A percentile compares a stretch with the other conserved stretches of the same genome.
phyloP scores from a whole-genome alignment of 2,113 vertebrate species.

The Phalacrocorax pelagicus region DNA sequence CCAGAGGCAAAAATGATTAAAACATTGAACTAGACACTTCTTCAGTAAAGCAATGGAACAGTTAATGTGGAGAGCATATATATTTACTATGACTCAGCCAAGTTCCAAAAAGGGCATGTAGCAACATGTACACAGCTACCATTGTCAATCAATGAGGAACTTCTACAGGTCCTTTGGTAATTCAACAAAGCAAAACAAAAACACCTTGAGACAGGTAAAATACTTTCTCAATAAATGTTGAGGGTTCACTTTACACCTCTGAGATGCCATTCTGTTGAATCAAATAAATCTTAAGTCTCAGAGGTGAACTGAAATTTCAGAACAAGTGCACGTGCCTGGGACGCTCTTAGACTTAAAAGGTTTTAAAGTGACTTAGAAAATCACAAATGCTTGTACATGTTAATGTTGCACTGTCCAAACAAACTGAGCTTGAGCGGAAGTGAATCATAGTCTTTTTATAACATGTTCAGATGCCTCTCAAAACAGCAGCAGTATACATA shows the following conservation, averaged over 20 bases:
- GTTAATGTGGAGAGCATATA: neutral
- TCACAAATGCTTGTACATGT: neutral
- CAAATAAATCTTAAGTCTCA: neutral
- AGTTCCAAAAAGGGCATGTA: neutral
- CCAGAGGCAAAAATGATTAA: neutral
- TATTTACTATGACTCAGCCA: neutral
- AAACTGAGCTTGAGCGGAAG: neutral
- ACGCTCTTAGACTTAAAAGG: neutral
- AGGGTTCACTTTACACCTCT: neutral
- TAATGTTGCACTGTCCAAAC: neutral
- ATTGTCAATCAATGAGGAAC: neutral
- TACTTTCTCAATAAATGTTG: neutral
- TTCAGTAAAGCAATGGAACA: neutral
- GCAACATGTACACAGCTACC: neutral
- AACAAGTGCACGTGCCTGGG: neutral
- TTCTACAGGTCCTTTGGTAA: neutral
- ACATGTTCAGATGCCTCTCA: neutral
- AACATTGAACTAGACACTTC: neutral
- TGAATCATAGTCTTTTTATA: neutral
- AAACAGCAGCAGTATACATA: neutral
- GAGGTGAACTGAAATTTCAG: neutral
- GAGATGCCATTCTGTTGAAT: neutral
- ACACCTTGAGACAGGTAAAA: neutral
- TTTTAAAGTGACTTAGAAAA: neutral
- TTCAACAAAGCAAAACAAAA: neutral